A percentile compares a stretch with the other conserved stretches of the same genome.
These are phyloP conservation scores for Muscina levida DNA, from an alignment of 2,888 invertebrate species.

Conservation along the genomic window DNA sequence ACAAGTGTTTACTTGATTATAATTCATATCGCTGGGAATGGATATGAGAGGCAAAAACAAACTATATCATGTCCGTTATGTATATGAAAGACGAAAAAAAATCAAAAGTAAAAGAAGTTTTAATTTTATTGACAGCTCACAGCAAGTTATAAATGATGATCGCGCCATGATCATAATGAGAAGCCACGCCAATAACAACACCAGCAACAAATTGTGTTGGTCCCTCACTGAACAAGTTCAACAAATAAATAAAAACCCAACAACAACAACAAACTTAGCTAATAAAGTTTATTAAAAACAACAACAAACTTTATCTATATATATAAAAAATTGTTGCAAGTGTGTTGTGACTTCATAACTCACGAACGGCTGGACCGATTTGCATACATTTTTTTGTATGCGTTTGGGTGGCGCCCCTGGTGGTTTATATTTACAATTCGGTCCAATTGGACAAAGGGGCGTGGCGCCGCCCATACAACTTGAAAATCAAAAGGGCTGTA, in stretches of 20 bases:
- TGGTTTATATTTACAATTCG: too few relatives aligned
- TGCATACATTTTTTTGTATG: too few relatives aligned
- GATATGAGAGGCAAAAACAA: conserved; percentile 13
- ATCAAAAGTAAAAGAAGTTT: conserved; percentile 32
- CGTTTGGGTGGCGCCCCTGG: too few relatives aligned
- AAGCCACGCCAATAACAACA: not conserved
- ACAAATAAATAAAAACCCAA: not conserved
- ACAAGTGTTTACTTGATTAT: conserved; percentile 45
- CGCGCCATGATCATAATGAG: conserved; percentile 25
- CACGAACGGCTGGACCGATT: too few relatives aligned
- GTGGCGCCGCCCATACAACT: too few relatives aligned
- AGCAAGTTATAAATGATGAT: conserved; percentile 61
- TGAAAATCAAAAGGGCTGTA: too few relatives aligned
- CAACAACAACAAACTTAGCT: not conserved
- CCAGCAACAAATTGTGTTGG: conserved; percentile 12
- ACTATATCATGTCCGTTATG: conserved; percentile 18
- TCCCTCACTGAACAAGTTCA: not conserved
- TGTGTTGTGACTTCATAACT: too few relatives aligned
- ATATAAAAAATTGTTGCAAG: too few relatives aligned
- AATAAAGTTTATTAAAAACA: too few relatives aligned
- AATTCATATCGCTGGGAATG: conserved; percentile 22
- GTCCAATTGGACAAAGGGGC: too few relatives aligned
- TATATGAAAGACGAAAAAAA: not conserved
- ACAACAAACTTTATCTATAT: too few relatives aligned
- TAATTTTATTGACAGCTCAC: conserved; percentile 61